Evolutionary conservation across 1,140 invertebrate genomes (phyloP).

Genomic region (Ptiloglossa arizonensis): DNA sequence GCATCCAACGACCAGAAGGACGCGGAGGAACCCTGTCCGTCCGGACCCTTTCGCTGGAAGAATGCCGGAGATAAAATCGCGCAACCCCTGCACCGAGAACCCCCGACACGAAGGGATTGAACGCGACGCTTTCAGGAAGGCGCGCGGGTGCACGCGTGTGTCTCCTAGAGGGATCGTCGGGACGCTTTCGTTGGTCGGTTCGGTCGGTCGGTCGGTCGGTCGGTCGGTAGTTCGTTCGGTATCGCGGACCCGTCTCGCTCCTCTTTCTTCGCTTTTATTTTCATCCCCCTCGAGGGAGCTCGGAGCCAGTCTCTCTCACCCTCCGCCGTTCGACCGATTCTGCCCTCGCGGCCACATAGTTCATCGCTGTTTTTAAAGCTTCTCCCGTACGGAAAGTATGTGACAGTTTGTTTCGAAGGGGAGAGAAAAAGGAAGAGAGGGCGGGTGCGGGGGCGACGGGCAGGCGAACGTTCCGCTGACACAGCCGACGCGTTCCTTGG

Average conservation of each 20-base stretch:
- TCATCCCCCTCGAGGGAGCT: conserved; percentile 6
- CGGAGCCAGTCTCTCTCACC: conserved; percentile 5
- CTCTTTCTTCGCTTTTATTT: conserved; percentile 33
- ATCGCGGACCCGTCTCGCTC: conserved; percentile 12
- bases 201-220: too few relatives aligned
- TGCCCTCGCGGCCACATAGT: conserved; percentile 51
- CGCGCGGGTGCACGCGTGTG: background rate
- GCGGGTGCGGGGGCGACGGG: background rate
- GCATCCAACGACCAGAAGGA: background rate
- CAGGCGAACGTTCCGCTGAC: conserved; percentile 51
- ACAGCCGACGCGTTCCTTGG: conserved; percentile 51
- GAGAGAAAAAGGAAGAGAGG: conserved; percentile 35
- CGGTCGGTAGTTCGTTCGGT: conserved; percentile 44
- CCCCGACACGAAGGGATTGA: conserved; percentile 43
- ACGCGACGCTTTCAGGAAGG: conserved; percentile 12
- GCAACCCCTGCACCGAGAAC: conserved; percentile 62
- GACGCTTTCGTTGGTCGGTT: background rate
- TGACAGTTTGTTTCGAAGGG: conserved; percentile 57
- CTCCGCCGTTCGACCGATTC: conserved; percentile 25
- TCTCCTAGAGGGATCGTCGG: conserved; percentile 1
- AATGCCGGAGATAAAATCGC: conserved; percentile 70
- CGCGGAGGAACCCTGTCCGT: conserved; percentile 42
- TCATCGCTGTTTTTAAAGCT: conserved; percentile 66
- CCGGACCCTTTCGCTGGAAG: conserved; percentile 62
- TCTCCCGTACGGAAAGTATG: conserved; percentile 58